Conservation (phyloP, 2,113 vertebrate species). For the Crocuta crocuta region DNA sequence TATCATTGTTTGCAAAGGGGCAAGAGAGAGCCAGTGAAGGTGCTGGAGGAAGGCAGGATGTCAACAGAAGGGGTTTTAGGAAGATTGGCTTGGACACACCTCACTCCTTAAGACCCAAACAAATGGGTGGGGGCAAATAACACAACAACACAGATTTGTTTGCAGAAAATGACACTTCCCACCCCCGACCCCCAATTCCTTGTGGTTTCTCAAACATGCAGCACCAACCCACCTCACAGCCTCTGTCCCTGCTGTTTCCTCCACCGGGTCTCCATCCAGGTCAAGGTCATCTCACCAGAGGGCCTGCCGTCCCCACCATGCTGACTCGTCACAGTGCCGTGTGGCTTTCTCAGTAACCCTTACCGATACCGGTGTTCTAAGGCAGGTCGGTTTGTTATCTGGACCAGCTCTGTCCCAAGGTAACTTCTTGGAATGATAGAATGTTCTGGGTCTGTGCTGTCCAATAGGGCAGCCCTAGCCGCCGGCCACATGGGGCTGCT, state of each 20-base stretch:
- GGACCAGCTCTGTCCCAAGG: too few species aligned
- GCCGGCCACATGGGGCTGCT: background rate
- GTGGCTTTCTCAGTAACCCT: background rate
- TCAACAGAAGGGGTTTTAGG: too few species aligned
- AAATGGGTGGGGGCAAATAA: background rate
- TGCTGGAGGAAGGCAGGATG: background rate
- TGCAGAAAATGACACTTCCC: background rate
- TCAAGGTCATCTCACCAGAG: background rate
- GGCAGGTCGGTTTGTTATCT: background rate
- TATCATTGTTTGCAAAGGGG: background rate
- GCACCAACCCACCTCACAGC: rapidly evolving
- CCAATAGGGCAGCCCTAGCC: background rate
- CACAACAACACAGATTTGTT: too few species aligned
- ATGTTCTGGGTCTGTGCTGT: background rate
- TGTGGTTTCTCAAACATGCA: background rate
- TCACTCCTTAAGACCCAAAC: background rate
- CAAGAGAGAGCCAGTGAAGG: background rate
- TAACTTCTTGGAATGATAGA: background rate
- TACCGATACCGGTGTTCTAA: rapidly evolving
- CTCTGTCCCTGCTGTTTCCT: background rate
- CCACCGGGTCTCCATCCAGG: background rate
- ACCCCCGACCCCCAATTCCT: background rate
- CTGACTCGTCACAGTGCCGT: rapidly evolving
- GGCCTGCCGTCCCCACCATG: rapidly evolving
- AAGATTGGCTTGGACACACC: background rate